Conservation (phyloP, 2,113 vertebrate genomes). For the Xiphophorus hellerii region DNA sequence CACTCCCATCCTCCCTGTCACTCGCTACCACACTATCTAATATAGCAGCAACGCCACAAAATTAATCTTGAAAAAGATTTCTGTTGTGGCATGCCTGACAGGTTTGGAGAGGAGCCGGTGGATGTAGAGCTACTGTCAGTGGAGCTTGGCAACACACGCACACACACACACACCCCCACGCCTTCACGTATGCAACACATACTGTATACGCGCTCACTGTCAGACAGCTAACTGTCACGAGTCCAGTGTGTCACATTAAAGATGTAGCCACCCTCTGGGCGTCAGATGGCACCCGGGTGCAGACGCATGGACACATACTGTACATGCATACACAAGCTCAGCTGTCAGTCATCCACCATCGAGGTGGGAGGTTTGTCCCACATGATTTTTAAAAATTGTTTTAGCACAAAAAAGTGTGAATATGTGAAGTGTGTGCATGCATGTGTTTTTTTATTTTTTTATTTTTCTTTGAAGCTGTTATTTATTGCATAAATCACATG, state of each 20-base stretch:
- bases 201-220: slow-evolving; percentile 13
- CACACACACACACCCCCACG: slow-evolving; percentile 8
- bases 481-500: slow-evolving; percentile 21
- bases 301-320: slow-evolving; percentile 22
- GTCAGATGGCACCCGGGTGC: slow-evolving; percentile 48
- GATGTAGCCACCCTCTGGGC: slow-evolving; percentile 54
- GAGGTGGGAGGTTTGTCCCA: slow-evolving; percentile 21
- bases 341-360: slow-evolving; percentile 59
- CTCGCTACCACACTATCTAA: slow-evolving; percentile 62
- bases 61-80: slow-evolving; percentile 69
- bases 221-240: slow-evolving; percentile 56
- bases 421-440: slow-evolving; percentile 18
- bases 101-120: slow-evolving; percentile 57
- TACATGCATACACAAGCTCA: slow-evolving; percentile 34
- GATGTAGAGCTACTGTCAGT: slow-evolving; percentile 60
- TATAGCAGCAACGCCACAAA: slow-evolving; percentile 62
- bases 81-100: slow-evolving; percentile 65
- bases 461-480: slow-evolving; percentile 32
- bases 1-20: slow-evolving; percentile 54
- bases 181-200: slow-evolving; percentile 21
- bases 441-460: slow-evolving; percentile 6
- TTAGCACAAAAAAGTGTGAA: not conserved
- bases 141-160: slow-evolving; percentile 20
- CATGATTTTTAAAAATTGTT: not conserved
- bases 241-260: slow-evolving; percentile 63